Percentiles rank a stretch among this genome's conserved stretches.
phyloP scores from a whole-genome alignment of 2,888 invertebrate genomes.

The Mythimna impura region DNA sequence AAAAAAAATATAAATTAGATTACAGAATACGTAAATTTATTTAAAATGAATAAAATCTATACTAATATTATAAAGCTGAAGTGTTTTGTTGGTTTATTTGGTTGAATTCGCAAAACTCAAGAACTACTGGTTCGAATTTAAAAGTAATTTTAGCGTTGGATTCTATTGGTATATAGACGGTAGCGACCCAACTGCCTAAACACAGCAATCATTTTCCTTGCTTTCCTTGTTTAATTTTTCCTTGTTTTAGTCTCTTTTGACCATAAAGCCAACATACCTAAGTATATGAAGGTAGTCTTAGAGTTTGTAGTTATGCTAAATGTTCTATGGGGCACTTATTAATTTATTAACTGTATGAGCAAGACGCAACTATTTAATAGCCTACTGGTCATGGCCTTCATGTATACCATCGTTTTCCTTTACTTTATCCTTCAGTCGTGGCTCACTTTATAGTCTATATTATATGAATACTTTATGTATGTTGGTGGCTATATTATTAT shows the following conservation, averaged over 20 bases:
- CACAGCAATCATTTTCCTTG: conserved; percentile 9
- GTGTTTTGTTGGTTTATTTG: too few relatives aligned
- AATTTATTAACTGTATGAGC: background rate
- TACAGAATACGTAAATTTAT: too few relatives aligned
- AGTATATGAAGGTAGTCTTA: background rate
- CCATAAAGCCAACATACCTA: background rate
- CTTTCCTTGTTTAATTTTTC: conserved; percentile 7
- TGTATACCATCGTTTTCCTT: conserved; percentile 2
- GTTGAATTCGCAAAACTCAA: too few relatives aligned
- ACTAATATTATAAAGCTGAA: too few relatives aligned
- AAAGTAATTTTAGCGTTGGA: background rate
- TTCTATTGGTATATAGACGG: too few relatives aligned
- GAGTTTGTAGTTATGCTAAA: background rate
- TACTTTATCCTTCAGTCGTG: conserved; percentile 14
- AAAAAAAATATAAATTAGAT: too few relatives aligned
- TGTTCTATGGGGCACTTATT: background rate
- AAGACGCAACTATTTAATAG: background rate
- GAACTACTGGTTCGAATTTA: too few relatives aligned
- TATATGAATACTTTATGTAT: conserved; percentile 16
- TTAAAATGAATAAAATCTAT: too few relatives aligned
- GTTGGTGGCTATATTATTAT: conserved; percentile 12
- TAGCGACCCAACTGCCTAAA: background rate
- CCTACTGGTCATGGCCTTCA: background rate
- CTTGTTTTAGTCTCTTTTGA: conserved; percentile 8
- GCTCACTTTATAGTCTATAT: background rate